Conservation (phyloP, 2,888 invertebrate genomes). For the Saturnia pavonia region DNA sequence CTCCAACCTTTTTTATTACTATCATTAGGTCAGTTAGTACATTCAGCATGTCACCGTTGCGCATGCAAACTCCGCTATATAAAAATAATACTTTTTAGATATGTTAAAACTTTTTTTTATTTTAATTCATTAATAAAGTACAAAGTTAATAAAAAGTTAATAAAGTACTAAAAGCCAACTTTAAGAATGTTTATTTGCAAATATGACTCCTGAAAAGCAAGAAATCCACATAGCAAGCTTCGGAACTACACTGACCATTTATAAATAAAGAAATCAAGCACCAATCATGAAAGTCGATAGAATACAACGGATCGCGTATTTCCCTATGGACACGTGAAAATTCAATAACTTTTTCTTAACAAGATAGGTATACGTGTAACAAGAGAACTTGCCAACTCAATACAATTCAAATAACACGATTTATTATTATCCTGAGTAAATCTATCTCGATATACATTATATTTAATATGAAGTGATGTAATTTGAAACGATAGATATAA, state of each 20-base stretch:
- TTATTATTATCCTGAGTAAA: constrained; percentile 4
- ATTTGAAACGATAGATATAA: background rate
- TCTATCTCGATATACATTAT: constrained; percentile 7
- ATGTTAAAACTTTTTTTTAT: too few relatives aligned
- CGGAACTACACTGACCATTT: background rate
- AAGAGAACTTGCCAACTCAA: constrained; percentile 8
- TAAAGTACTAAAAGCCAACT: too few relatives aligned
- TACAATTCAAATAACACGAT: constrained; percentile 10
- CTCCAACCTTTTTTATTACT: too few relatives aligned
- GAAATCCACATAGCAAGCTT: background rate
- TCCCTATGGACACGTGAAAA: constrained; percentile 18
- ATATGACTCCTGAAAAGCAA: too few relatives aligned
- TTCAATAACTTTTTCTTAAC: constrained; percentile 21
- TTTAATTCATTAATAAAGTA: too few relatives aligned
- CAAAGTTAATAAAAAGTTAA: too few relatives aligned
- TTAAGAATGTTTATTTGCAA: too few relatives aligned
- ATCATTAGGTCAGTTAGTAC: too few relatives aligned
- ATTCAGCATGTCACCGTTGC: too few relatives aligned
- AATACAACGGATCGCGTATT: constrained; percentile 18
- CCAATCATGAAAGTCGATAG: constrained; percentile 11
- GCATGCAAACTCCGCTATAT: too few relatives aligned
- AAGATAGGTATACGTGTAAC: constrained; percentile 14
- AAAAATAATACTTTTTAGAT: too few relatives aligned
- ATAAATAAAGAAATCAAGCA: constrained; percentile 3
- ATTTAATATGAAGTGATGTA: background rate